Conservation (phyloP, 2,888 invertebrate genomes). For the Drosophila borborema region DNA sequence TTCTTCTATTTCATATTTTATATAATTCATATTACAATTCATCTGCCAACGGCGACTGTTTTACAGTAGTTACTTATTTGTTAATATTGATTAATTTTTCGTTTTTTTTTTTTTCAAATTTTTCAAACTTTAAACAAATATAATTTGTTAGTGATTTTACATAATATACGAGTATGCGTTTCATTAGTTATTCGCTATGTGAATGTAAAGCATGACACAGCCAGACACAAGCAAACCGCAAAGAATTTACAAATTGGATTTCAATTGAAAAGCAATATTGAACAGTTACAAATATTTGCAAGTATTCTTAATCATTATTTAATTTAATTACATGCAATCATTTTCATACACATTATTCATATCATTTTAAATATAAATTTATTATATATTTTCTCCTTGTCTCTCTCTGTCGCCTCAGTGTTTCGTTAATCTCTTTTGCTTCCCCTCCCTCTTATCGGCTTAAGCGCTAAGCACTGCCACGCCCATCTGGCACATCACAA, state of each 20-base stretch:
- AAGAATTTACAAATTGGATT: slow-evolving; percentile 18
- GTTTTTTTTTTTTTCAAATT: too few relatives aligned
- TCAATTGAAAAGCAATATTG: slow-evolving; percentile 9
- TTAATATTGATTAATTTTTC: too few relatives aligned
- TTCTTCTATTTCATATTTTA: too few relatives aligned
- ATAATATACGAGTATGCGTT: not conserved
- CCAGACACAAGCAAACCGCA: slow-evolving; percentile 15
- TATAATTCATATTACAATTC: too few relatives aligned
- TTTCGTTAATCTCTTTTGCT: not conserved
- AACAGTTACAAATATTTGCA: slow-evolving; percentile 10
- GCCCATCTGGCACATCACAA: slow-evolving; percentile 34
- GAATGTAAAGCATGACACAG: not conserved
- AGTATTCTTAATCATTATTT: slow-evolving; percentile 8
- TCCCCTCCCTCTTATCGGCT: slow-evolving; percentile 35
- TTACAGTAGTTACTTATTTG: too few relatives aligned
- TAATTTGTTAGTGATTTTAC: too few relatives aligned
- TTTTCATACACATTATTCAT: not conserved
- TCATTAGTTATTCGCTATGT: not conserved
- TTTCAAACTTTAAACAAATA: too few relatives aligned
- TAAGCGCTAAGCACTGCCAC: slow-evolving; percentile 42
- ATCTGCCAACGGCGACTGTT: too few relatives aligned
- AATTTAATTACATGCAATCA: not conserved
- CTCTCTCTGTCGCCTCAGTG: not conserved
- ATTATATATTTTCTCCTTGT: not conserved
- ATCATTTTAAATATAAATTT: not conserved